These are phyloP conservation scores for Catharus ustulatus DNA, from an alignment of 2,797 vertebrate species.

Conservation along the genomic window DNA sequence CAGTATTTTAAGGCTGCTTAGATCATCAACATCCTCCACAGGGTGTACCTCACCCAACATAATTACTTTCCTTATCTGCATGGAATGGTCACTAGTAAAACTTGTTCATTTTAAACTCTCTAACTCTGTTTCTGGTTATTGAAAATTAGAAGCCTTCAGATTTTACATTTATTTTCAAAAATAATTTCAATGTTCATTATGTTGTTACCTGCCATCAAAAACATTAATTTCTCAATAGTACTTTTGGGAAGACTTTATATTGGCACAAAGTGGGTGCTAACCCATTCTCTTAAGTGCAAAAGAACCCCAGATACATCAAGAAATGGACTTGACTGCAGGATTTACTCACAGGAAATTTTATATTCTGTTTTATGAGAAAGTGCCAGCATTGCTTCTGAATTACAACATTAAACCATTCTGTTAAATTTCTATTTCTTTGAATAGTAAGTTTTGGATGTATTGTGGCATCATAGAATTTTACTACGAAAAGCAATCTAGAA, in stretches of 20 bases:
- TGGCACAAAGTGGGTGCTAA: neutral
- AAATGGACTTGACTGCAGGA: neutral
- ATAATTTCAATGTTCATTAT: neutral
- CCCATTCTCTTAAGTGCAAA: neutral
- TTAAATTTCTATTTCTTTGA: neutral
- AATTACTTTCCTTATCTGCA: neutral
- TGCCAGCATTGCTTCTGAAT: slow-evolving; percentile 22
- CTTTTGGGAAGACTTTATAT: neutral
- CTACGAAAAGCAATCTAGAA: slow-evolving; percentile 30
- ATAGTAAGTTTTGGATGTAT: neutral
- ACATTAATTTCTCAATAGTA: neutral
- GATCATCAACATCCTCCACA: neutral
- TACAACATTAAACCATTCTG: slow-evolving; percentile 26
- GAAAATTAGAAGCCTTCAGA: neutral
- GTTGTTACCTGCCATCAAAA: neutral
- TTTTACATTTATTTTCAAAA: neutral
- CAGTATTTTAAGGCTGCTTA: neutral
- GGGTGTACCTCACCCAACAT: neutral
- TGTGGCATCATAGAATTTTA: slow-evolving; percentile 5
- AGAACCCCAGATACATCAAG: neutral
- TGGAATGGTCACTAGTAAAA: neutral
- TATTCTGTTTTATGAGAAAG: neutral
- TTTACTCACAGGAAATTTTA: neutral
- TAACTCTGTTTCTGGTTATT: neutral
- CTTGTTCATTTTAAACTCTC: neutral